phyloP scores from a whole-genome alignment of 2,888 invertebrate genomes.

The Rhorus exstirpatorius region DNA sequence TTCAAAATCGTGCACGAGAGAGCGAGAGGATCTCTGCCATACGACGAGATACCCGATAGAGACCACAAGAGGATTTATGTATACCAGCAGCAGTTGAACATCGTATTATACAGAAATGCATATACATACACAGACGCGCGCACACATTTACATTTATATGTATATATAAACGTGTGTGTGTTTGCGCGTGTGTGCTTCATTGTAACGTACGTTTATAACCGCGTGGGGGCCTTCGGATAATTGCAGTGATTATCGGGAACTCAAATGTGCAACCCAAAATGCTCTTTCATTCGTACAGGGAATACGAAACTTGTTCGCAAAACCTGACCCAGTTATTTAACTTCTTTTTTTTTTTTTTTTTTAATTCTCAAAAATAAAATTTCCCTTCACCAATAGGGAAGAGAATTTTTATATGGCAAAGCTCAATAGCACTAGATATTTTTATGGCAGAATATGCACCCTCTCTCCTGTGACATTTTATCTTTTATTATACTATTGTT shows the following conservation, averaged over 20 bases:
- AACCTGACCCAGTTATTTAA: conserved; percentile 22
- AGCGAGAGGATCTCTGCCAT: conserved; percentile 20
- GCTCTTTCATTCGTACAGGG: conserved; percentile 21
- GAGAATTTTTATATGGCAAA: not conserved
- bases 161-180: not conserved
- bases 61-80: conserved; percentile 56
- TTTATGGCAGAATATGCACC: not conserved
- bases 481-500: not conserved
- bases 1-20: conserved; percentile 60
- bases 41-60: conserved; percentile 44
- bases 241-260: conserved; percentile 64
- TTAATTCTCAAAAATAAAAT: no score
- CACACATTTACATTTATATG: no score
- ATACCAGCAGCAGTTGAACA: conserved; percentile 27
- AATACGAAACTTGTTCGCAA: conserved; percentile 22
- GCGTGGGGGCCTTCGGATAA: conserved; percentile 55
- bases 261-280: conserved; percentile 40
- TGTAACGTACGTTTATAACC: conserved; percentile 60
- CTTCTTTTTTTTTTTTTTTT: not conserved
- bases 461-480: not conserved
- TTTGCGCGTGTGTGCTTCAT: conserved; percentile 14
- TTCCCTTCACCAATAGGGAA: not conserved
- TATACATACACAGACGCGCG: conserved; percentile 1
- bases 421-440: no score
- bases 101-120: conserved; percentile 1